These are phyloP conservation scores for Alauda arvensis DNA, from an alignment of 2,797 vertebrate species.

Conservation along the genomic window DNA sequence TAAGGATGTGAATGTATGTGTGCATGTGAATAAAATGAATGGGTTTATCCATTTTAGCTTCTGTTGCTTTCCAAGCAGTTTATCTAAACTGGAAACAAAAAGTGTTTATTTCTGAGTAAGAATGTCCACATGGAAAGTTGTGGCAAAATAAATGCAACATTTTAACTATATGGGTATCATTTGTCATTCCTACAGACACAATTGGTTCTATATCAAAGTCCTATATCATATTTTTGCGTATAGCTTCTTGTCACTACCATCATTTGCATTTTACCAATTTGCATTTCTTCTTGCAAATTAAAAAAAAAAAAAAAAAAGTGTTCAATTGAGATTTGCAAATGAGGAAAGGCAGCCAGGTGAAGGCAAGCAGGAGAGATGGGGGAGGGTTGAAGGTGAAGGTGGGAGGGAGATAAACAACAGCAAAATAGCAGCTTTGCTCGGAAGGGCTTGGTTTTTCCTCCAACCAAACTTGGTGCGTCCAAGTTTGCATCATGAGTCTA, in stretches of 20 bases:
- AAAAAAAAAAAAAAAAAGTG: constrained; percentile 32
- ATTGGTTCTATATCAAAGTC: constrained; percentile 38
- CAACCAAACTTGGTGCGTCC: not conserved
- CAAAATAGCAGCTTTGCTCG: not conserved
- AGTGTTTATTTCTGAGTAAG: constrained; percentile 10
- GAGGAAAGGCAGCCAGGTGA: constrained; percentile 57
- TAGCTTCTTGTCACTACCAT: constrained; percentile 41
- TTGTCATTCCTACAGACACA: constrained; percentile 41
- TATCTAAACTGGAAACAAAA: constrained; percentile 22
- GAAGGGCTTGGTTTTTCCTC: not conserved
- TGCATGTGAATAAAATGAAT: not conserved
- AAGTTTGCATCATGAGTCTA: not conserved
- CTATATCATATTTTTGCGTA: constrained; percentile 37
- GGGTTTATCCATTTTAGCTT: not conserved
- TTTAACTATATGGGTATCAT: constrained; percentile 32
- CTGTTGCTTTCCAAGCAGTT: constrained; percentile 22
- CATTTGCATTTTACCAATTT: constrained; percentile 61
- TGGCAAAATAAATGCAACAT: constrained; percentile 19
- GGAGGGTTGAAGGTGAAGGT: constrained; percentile 31
- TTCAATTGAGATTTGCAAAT: constrained; percentile 61
- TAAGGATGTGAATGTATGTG: not conserved
- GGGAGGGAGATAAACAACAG: constrained; percentile 4
- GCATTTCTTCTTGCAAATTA: constrained; percentile 59
- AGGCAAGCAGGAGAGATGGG: constrained; percentile 21
- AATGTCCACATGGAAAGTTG: constrained; percentile 4